Evolutionary conservation across 2,888 invertebrate genomes (phyloP), one percentile per base, ranked within the genome.

Genomic region (Orthonychiurus folsomi): DNA sequence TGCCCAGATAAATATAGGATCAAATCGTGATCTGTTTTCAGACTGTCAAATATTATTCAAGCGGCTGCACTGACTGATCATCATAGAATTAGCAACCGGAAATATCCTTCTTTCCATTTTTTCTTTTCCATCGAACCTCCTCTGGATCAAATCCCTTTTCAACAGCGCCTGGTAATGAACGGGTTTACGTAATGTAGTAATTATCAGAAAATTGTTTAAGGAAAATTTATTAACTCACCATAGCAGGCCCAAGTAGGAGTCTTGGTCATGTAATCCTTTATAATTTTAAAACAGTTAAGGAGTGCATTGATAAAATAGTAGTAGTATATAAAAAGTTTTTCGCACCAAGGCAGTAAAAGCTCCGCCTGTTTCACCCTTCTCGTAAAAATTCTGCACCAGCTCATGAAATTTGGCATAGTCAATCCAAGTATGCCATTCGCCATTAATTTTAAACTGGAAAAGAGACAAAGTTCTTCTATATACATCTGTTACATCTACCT

Each of bases 241-340:
- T n/a, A n/a, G n/a, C n/a, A n/a, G n/a, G 82, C 82, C 83, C 83
- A 83, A 18, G 70, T 61, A 2, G 83, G 83, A 1, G 81, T 82
- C 52, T 74, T 74, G 5, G 76, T 77, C 75, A 79, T 77, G 73
- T 83, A 83, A 71, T 83, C 82, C 71, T 80, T n/a, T n/a, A 76
- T 3, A 69, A 50, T 25, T 20, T 50, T 9, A 58, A 21, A 12
- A 18, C 47, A 59, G 18, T 53, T 20, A 53, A 12, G 20, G 12
- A 12, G 20, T 15, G 21, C 9, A 53, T 15, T 15, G 12, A 53
- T 20, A n/a, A n/a, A n/a, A n/a, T n/a, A n/a, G n/a, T n/a, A n/a
- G n/a, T n/a, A n/a, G n/a, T n/a, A n/a, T n/a, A n/a, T n/a, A n/a
- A 15, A 15, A 53, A 53, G 9, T 18, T 21, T 20, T 27, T 24